Evolutionary conservation across 2,888 invertebrate genomes (phyloP).

Genomic region (Cheilosia scutellata): DNA sequence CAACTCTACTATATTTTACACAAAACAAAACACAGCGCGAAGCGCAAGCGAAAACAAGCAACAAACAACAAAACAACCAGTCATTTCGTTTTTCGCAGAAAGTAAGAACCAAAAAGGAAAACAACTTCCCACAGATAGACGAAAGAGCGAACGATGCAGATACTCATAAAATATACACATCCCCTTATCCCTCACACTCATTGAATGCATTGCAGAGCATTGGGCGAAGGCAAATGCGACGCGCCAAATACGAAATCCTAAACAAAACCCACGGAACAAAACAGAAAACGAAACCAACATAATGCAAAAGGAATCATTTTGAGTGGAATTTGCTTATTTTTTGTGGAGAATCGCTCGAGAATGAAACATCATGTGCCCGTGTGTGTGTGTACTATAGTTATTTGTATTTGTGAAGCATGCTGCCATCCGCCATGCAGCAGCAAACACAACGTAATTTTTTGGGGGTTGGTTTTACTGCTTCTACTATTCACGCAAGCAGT

Average conservation of each 20-base stretch:
- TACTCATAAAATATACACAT: slow-evolving; percentile 20
- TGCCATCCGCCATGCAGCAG: slow-evolving; percentile 59
- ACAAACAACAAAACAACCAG: neutral
- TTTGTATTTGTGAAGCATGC: slow-evolving; percentile 78
- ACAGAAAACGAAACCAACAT: slow-evolving; percentile 33
- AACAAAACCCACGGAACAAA: slow-evolving; percentile 53
- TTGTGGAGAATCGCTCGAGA: slow-evolving; percentile 75
- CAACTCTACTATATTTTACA: no score
- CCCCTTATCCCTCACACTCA: slow-evolving; percentile 18
- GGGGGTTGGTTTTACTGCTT: slow-evolving; percentile 81
- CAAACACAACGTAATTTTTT: slow-evolving; percentile 69
- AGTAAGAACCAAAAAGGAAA: neutral
- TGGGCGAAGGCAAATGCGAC: slow-evolving; percentile 39
- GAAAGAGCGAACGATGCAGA: neutral
- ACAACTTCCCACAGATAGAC: neutral
- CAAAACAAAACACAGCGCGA: slow-evolving; percentile 13
- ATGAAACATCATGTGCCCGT: slow-evolving; percentile 75
- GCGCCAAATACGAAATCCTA: slow-evolving; percentile 63
- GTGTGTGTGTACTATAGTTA: slow-evolving; percentile 41
- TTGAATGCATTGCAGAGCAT: slow-evolving; percentile 34
- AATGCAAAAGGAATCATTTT: slow-evolving; percentile 37
- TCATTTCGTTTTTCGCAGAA: neutral
- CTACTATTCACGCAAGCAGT: slow-evolving; percentile 82
- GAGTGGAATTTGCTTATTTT: slow-evolving; percentile 28
- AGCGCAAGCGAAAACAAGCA: neutral